Evolutionary conservation across 2,113 vertebrate species (phyloP).

Genomic region (Campylorhamphus procurvoides): DNA sequence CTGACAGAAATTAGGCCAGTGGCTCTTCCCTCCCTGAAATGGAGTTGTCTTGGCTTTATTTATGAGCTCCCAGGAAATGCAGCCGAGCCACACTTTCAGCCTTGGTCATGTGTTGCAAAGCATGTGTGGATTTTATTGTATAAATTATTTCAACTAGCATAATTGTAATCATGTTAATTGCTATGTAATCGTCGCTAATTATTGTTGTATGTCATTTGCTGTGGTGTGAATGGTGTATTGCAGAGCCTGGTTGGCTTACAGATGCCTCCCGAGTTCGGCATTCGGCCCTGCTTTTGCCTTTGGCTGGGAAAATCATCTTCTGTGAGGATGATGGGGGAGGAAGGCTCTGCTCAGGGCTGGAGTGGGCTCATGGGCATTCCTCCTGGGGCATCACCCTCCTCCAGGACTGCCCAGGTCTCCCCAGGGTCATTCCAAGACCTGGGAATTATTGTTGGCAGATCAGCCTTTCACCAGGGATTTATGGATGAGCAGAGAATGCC

Average conservation of each 20-base stretch:
- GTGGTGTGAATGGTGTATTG: conserved; percentile 69
- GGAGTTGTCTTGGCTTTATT: conserved; percentile 7
- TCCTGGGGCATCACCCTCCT: not conserved
- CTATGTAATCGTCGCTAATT: conserved; percentile 79
- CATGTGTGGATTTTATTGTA: conserved; percentile 72
- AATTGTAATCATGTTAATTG: conserved; percentile 81
- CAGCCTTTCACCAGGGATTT: not conserved
- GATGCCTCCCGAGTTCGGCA: not conserved
- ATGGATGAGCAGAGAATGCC: not conserved
- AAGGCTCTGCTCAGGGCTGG: not conserved
- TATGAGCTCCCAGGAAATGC: not conserved
- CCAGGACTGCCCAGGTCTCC: not conserved
- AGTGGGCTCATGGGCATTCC: not conserved
- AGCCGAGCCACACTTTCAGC: not conserved
- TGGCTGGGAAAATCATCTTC: not conserved
- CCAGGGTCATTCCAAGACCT: not conserved
- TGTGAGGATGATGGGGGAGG: not conserved
- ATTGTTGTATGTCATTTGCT: conserved; percentile 81
- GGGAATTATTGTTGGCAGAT: fast-evolving
- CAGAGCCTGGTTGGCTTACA: conserved; percentile 54
- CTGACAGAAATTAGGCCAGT: conserved; percentile 23
- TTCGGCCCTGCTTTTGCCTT: not conserved
- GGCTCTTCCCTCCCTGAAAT: not conserved
- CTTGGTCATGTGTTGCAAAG: conserved; percentile 44
- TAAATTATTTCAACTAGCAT: conserved; percentile 72